These are phyloP conservation scores for Dendrolimus kikuchii DNA, from an alignment of 1,140 invertebrate genomes.

Conservation along the genomic window DNA sequence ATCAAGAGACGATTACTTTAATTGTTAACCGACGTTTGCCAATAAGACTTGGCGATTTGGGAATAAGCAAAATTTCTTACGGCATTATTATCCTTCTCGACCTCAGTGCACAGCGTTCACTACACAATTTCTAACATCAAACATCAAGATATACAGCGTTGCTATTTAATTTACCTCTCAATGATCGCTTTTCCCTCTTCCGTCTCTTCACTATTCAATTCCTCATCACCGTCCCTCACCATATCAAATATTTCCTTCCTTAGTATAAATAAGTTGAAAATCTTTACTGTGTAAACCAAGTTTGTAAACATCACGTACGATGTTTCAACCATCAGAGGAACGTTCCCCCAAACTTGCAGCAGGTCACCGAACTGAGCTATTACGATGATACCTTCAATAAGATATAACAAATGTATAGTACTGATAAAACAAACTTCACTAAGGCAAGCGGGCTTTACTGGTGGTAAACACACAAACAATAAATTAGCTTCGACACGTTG, in stretches of 20 bases:
- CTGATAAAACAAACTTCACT: no score
- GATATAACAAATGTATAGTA: background rate
- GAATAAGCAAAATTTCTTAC: no score
- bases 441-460: no score
- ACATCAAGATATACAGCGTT: no score
- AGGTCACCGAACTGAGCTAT: conserved; percentile 34
- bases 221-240: conserved; percentile 1
- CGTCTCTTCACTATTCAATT: background rate
- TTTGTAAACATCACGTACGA: conserved; percentile 50
- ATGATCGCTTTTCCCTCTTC: background rate
- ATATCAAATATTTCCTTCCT: background rate
- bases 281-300: conserved; percentile 11
- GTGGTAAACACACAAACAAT: no score
- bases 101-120: no score
- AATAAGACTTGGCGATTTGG: no score
- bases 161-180: conserved; percentile 4
- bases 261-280: background rate
- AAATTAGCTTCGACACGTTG: no score
- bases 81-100: no score
- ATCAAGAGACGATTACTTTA: no score
- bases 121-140: no score
- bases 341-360: conserved; percentile 40
- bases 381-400: conserved; percentile 22
- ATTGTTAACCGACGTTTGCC: no score
- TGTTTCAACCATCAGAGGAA: conserved; percentile 42